A percentile compares a stretch with the other conserved stretches of the same genome.
phyloP scores from a whole-genome alignment of 2,113 vertebrate genomes.

The Podarcis muralis region DNA sequence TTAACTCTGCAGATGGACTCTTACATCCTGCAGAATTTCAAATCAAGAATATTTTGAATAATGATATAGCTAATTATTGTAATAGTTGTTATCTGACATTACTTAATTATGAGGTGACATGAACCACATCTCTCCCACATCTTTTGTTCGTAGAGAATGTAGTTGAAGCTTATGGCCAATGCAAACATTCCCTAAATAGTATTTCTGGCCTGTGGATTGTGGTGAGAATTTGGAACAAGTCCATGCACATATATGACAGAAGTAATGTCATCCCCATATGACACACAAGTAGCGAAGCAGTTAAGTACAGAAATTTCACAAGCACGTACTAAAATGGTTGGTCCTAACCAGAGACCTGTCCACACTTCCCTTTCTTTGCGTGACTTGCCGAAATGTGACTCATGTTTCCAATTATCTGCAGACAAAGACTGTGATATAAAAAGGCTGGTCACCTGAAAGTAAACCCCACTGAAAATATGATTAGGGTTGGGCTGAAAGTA shows the following conservation, averaged over 20 bases:
- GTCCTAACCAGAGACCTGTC: neutral
- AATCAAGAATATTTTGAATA: neutral
- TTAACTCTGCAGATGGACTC: neutral
- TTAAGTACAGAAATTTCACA: neutral
- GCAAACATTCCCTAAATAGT: neutral
- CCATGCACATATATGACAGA: neutral
- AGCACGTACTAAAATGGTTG: neutral
- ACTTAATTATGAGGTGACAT: constrained; percentile 15
- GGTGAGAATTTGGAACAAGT: neutral
- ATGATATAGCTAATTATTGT: neutral
- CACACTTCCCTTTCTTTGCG: neutral
- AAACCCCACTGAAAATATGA: neutral
- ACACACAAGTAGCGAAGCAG: neutral
- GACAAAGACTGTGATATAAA: neutral
- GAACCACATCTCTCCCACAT: constrained; percentile 15
- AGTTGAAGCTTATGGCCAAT: constrained; percentile 21
- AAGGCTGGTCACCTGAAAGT: neutral
- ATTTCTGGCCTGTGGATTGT: neutral
- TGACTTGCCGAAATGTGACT: neutral
- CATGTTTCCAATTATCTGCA: neutral
- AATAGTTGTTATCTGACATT: constrained; percentile 12
- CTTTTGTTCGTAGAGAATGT: neutral
- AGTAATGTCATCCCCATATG: neutral
- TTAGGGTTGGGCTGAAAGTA: neutral
- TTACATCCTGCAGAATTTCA: constrained; percentile 23